Conservation (phyloP, 23 tunicate genomes). For the Diplosoma virens region DNA sequence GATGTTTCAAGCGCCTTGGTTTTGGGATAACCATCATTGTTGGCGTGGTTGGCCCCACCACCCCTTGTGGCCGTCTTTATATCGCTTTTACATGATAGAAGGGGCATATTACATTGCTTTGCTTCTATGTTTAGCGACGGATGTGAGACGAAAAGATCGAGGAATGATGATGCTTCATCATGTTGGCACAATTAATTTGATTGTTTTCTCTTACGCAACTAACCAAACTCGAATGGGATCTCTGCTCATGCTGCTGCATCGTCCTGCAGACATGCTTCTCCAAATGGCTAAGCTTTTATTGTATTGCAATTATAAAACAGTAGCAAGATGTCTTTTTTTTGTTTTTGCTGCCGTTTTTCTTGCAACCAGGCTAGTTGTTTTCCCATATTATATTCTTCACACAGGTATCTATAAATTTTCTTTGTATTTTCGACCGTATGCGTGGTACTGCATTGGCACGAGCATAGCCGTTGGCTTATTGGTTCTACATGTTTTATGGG, state of each 20-base stretch:
- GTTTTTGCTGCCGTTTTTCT: constrained; percentile 2
- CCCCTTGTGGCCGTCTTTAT: background rate
- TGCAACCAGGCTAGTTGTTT: constrained; percentile 1
- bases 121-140: background rate
- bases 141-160: constrained; percentile 17
- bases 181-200: background rate
- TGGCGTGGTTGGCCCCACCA: constrained; percentile 15
- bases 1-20: constrained; percentile 19
- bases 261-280: constrained; percentile 8
- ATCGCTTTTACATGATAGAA: constrained; percentile 18
- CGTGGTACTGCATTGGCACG: constrained; percentile 45
- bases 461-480: constrained; percentile 32
- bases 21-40: constrained; percentile 15
- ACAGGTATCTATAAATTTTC: constrained; percentile 10
- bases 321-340: background rate
- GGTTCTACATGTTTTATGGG: constrained; percentile 55
- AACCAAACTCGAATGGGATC: constrained; percentile 20
- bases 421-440: constrained; percentile 22
- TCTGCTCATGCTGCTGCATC: constrained; percentile 9
- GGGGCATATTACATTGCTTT: constrained; percentile 16
- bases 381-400: constrained; percentile 22
- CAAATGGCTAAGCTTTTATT: constrained; percentile 1
- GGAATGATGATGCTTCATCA: background rate
- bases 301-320: background rate
- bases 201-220: constrained; percentile 22